Conservation (phyloP, 92 coral and sea anemone genomes). For the Phenganax stokvisi region DNA sequence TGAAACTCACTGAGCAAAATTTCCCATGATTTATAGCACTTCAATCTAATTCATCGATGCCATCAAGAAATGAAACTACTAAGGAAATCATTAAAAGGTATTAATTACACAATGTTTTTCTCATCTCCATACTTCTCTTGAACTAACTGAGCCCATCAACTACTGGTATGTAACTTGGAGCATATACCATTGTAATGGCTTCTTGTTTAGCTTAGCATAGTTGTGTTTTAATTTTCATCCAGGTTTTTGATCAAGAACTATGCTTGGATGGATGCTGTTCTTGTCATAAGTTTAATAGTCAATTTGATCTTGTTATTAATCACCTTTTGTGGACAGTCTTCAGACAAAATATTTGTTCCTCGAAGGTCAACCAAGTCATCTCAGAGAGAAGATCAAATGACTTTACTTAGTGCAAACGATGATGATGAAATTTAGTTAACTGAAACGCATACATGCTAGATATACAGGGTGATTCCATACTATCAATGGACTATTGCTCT, state of each 20-base stretch:
- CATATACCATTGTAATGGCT: no score
- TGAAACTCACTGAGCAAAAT: neutral
- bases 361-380: neutral
- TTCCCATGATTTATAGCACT: neutral
- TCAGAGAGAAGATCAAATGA: neutral
- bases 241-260: constrained; percentile 78
- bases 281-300: constrained; percentile 69
- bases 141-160: no score
- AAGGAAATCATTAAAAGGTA: constrained; percentile 29
- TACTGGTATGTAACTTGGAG: no score
- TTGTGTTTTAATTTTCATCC: constrained; percentile 2
- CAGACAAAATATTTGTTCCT: constrained; percentile 22
- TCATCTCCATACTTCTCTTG: neutral
- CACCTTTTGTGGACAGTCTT: constrained; percentile 60
- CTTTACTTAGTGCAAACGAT: constrained; percentile 57
- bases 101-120: neutral
- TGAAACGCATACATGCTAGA: neutral
- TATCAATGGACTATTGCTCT: no score
- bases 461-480: no score
- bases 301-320: constrained; percentile 59
- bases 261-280: constrained; percentile 67
- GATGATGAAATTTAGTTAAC: constrained; percentile 26
- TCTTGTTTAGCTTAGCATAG: no score
- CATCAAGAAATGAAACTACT: constrained; percentile 30
- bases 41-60: constrained; percentile 2